Evolutionary conservation across 64 coral and sea anemone species (phyloP), one percentile per base, ranked within the genome.

Genomic region (Pachyseris speciosa): DNA sequence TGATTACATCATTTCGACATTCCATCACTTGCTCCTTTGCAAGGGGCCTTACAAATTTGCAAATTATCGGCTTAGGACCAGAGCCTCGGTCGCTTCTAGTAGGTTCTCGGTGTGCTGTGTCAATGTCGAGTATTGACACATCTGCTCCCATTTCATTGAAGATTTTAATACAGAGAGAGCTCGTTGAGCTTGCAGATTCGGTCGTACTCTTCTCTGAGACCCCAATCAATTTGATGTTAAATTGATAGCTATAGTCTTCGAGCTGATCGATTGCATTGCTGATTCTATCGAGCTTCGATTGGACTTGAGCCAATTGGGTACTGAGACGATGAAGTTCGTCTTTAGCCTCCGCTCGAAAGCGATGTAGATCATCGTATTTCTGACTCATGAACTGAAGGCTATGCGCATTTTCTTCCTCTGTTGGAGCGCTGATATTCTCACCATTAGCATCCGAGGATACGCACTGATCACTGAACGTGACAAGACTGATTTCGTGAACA

Each of bases 81-180:
- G 32, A 50, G 37, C 60, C 70, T 38, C 68, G 67, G 63, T 88
- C 36, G 1, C 87, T 64, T 43, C 55, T 22, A 15, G 52, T 45
- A 15, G 47, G 47, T 10, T 78, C 37, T 90, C 60, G 61, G 43
- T 90, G 87, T 32, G 87, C 87, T 78, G 67, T 90, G 67, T 90
- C 74, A 19, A 90, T 78, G 45, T 90, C 74, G 51, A 63, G 29
- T 40, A 34, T 31, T 22, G 74, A 29, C 37, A 80, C 40, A 9
- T 79, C 58, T 44, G 87, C 70, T 10, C 86, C 70, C 55, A 83
- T 88, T 19, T 49, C 53, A 12, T 76, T 59, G 51, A 88, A 78
- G 13, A 89, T 3, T 13, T 75, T 49, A 26, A 79, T 9, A 40
- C 87, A 89, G 25, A 89, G 64, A 28, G 75, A 37, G 15, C 64